phyloP scores from a whole-genome alignment of 2,113 vertebrate genomes.

The Malurus alboscapulatus region DNA sequence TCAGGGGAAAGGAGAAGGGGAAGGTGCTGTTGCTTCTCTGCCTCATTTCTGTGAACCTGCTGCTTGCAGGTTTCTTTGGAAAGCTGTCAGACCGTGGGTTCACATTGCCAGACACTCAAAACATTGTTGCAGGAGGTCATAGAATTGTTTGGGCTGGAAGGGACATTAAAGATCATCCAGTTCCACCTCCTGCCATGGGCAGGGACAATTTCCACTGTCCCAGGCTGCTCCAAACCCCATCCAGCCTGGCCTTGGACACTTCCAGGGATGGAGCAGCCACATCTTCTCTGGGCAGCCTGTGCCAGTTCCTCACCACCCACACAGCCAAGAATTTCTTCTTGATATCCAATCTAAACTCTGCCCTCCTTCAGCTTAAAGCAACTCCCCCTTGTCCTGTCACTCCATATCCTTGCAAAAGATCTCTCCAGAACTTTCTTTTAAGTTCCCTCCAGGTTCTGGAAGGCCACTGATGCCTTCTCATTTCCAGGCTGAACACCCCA shows the following conservation, averaged over 20 bases:
- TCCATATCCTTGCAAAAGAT: background rate
- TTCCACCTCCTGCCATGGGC: background rate
- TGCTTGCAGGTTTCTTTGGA: background rate
- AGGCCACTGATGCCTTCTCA: background rate
- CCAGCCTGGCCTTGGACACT: background rate
- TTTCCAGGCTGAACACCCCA: fast-evolving
- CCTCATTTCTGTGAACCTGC: background rate
- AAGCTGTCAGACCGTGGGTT: background rate
- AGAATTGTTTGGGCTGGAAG: background rate
- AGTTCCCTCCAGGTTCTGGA: background rate
- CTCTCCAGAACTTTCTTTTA: background rate
- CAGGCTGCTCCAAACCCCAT: fast-evolving
- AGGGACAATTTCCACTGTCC: background rate
- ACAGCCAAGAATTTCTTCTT: background rate
- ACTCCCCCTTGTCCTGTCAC: background rate
- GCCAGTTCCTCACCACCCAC: background rate
- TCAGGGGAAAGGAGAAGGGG: background rate
- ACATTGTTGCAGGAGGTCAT: fast-evolving
- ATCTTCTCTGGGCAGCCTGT: fast-evolving
- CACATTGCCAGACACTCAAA: fast-evolving
- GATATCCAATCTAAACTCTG: background rate
- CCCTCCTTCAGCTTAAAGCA: too few relatives aligned
- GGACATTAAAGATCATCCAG: background rate
- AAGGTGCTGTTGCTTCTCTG: background rate
- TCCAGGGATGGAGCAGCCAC: background rate